A percentile compares a stretch with the other conserved stretches of the same genome.
Evolutionary conservation across 2,888 invertebrate genomes (phyloP).

Genomic region (Scaptomyza reducta): DNA sequence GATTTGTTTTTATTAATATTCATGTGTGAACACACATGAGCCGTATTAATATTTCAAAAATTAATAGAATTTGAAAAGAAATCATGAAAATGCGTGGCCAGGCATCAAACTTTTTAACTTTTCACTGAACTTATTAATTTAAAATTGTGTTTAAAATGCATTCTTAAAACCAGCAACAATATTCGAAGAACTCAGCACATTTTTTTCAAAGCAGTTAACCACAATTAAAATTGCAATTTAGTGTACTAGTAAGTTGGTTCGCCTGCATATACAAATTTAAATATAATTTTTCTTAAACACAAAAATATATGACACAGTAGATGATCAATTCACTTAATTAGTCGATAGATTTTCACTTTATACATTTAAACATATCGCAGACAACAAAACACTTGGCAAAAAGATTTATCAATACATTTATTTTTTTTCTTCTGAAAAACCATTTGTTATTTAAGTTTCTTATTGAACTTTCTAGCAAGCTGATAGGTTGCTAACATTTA

Average conservation of each 20-base stretch:
- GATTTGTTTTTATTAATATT: constrained; percentile 41
- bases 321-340: constrained; percentile 10
- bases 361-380: not conserved
- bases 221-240: constrained; percentile 37
- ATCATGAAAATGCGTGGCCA: constrained; percentile 84
- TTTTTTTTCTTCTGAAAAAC: not conserved
- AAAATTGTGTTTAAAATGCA: constrained; percentile 29
- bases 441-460: too few species aligned
- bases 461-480: not conserved
- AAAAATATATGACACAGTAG: constrained; percentile 28
- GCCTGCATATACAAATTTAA: constrained; percentile 33
- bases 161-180: constrained; percentile 35
- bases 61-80: constrained; percentile 30
- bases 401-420: not conserved
- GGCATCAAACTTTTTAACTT: constrained; percentile 77
- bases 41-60: constrained; percentile 26
- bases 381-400: not conserved
- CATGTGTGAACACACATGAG: constrained; percentile 41
- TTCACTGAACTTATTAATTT: constrained; percentile 60
- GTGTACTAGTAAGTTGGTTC: constrained; percentile 45
- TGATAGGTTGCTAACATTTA: not conserved
- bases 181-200: constrained; percentile 39
- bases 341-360: constrained; percentile 19
- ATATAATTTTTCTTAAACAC: constrained; percentile 20
- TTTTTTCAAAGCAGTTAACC: constrained; percentile 20